These are phyloP conservation scores for Crenichthys baileyi DNA, from an alignment of 2,797 vertebrate species.

Conservation along the genomic window DNA sequence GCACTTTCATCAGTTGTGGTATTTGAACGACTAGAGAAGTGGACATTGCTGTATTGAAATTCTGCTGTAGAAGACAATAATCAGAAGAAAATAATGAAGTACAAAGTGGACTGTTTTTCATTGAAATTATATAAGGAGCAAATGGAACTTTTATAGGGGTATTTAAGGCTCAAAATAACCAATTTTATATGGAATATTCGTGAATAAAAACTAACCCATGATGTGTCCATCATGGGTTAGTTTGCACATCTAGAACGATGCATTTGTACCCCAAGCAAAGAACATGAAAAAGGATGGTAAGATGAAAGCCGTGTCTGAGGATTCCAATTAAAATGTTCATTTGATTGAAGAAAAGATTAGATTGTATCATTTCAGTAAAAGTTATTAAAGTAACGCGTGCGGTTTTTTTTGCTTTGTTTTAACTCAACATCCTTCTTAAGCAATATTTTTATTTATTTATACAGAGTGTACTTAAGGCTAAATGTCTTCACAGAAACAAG, in stretches of 20 bases:
- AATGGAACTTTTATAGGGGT: background rate
- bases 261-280: constrained; percentile 44
- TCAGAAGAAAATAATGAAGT: constrained; percentile 19
- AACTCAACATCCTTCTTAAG: constrained; percentile 46
- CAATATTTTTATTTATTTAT: background rate
- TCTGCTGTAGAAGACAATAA: constrained; percentile 35
- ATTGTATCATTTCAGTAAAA: constrained; percentile 72
- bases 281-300: constrained; percentile 29
- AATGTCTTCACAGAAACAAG: background rate
- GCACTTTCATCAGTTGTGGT: constrained; percentile 40
- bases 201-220: too few relatives aligned
- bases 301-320: constrained; percentile 65
- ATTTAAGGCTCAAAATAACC: background rate
- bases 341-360: constrained; percentile 67
- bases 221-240: background rate
- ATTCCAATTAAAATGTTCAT: constrained; percentile 74
- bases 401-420: constrained; percentile 69
- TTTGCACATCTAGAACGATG: constrained; percentile 32
- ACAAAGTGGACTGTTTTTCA: constrained; percentile 7
- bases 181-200: background rate
- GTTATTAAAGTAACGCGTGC: constrained; percentile 71
- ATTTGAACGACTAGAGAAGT: constrained; percentile 47
- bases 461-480: background rate
- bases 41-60: constrained; percentile 27
- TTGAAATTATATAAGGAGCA: constrained; percentile 15